These are phyloP conservation scores for Oscheius sp. DNA, from an alignment of 2,888 invertebrate species.

Conservation along the genomic window DNA sequence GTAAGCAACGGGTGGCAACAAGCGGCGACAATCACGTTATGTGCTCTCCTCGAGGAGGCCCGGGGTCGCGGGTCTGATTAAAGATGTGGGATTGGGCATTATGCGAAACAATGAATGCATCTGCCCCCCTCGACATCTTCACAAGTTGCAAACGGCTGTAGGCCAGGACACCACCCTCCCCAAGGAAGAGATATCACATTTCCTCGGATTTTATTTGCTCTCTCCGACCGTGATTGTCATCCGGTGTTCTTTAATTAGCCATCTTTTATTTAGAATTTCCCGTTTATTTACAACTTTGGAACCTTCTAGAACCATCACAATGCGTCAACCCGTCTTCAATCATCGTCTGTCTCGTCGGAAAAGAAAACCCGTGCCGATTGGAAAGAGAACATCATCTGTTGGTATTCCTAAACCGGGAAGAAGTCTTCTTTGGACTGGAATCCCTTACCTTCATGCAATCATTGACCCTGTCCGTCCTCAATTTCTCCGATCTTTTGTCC, in stretches of 20 bases:
- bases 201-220: slow-evolving; percentile 32
- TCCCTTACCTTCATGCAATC: slow-evolving; percentile 1
- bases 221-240: background rate
- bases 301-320: slow-evolving; percentile 5
- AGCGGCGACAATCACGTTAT: slow-evolving; percentile 32
- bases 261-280: background rate
- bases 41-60: slow-evolving; percentile 18
- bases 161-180: background rate
- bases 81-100: slow-evolving; percentile 36
- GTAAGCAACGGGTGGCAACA: slow-evolving; percentile 17
- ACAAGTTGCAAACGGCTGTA: no score
- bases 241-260: slow-evolving; percentile 3
- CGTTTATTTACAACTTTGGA: background rate
- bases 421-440: no score
- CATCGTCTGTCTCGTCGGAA: slow-evolving; percentile 75
- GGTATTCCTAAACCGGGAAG: slow-evolving; percentile 83
- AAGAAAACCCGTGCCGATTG: slow-evolving; percentile 96
- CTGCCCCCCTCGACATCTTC: background rate
- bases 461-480: slow-evolving; percentile 38
- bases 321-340: background rate
- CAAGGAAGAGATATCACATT: slow-evolving; percentile 6
- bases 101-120: slow-evolving; percentile 34
- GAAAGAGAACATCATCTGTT: slow-evolving; percentile 88
- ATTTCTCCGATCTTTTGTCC: slow-evolving; percentile 35
- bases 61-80: slow-evolving; percentile 22